Base-by-base conservation (phyloP, 2,888 invertebrate species). In the Candidula unifasciata region DNA sequence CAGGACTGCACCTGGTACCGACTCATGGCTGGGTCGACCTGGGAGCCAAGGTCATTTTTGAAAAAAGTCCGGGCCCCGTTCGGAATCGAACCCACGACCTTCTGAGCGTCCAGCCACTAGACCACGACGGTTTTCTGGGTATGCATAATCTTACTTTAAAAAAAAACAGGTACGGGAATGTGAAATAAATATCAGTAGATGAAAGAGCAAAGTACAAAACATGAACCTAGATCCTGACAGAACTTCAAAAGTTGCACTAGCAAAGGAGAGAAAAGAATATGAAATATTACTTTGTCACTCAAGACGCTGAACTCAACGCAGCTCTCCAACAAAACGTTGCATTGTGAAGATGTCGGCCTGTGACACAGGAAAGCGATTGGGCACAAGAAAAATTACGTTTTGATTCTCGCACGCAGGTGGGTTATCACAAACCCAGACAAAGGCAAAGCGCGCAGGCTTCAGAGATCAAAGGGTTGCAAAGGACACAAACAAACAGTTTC, bases 401-500 rank as follows among this genome's bases (percentile, higher is more conserved):
- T 78, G 30, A 78, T 78, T 78, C 66, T 33, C 64, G 37, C 35
- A 66, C 60, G 78, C 78, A 78, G 78, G 78, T 78, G 78, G 78
- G 64, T 78, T 78, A 78, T 78, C 78, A 78, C 78, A 37, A 60
- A 27, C n/a, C 78, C 37, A 78, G 78, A 78, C 78, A 64, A 60
- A 64, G 66, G 64, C 5, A 64, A 37, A 66, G 64, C 37, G 66
- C n/a, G 5, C 13, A 27, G 78, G 64, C 35, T 60, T 37, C 37
- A 27, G 30, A 78, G 78, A 78, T 78, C 78, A 78, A 78, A 78
- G 78, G n/a, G n/a, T 52, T 33, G 8, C 71, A 30, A 69, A 68
- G 68, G 60, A 69, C 71, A 57, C 80, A 80, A 71, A 54, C 57
- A 69, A 80, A 80, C 54, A 80, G 33, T 52, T 80, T 80, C 80